Conservation (phyloP, 2,797 vertebrate genomes). For the Psittacula echo region DNA sequence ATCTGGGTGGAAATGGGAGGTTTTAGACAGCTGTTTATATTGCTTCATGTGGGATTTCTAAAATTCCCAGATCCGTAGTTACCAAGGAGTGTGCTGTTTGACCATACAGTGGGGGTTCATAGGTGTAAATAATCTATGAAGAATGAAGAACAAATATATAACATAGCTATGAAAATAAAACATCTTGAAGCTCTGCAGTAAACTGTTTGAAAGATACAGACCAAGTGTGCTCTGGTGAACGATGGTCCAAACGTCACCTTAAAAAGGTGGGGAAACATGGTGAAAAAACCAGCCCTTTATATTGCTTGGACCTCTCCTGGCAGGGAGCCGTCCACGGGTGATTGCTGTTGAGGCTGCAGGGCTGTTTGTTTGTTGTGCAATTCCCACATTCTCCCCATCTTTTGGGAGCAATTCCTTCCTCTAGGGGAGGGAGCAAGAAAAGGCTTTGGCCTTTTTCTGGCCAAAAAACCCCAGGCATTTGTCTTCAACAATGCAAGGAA, state of each 20-base stretch:
- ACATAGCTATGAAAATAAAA: background rate
- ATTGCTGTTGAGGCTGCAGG: background rate
- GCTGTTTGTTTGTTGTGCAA: background rate
- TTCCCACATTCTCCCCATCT: background rate
- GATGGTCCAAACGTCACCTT: background rate
- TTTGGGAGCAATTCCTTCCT: background rate
- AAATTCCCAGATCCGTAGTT: background rate
- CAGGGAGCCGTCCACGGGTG: accelerated
- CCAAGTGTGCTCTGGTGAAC: background rate
- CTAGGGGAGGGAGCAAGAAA: background rate
- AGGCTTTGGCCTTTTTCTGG: background rate
- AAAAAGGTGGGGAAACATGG: background rate
- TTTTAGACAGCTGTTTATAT: background rate
- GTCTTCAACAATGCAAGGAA: background rate
- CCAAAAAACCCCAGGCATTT: background rate
- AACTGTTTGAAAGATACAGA: background rate
- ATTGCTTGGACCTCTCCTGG: background rate
- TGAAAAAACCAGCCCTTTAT: background rate
- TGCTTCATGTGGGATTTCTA: background rate
- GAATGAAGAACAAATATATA: background rate
- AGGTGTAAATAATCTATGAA: background rate
- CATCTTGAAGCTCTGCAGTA: background rate
- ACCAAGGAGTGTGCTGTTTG: background rate
- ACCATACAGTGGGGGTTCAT: background rate
- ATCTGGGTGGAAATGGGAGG: conserved; percentile 30